Evolutionary conservation across 1,140 invertebrate species (phyloP).

Genomic region (Epicauta chinensis): DNA sequence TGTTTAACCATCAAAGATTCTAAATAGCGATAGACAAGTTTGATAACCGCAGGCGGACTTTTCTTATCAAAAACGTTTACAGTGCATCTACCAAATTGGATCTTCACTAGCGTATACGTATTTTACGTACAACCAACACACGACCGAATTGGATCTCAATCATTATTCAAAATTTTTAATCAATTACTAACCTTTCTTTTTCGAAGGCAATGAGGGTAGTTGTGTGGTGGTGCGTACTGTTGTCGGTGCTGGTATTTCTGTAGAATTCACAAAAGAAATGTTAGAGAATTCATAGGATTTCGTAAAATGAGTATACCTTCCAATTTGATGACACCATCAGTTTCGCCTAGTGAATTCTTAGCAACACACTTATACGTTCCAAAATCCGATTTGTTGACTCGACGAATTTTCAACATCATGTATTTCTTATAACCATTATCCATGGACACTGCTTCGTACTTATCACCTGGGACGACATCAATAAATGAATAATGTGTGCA

Average conservation of each 20-base stretch:
- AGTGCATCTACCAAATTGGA: too few relatives aligned
- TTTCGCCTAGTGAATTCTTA: constrained; percentile 78
- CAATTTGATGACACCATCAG: constrained; percentile 85
- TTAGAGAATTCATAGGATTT: not conserved
- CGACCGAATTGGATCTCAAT: too few relatives aligned
- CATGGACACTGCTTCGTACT: constrained; percentile 72
- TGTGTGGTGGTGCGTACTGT: constrained; percentile 35
- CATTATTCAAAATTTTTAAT: too few relatives aligned
- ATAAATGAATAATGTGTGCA: too few relatives aligned
- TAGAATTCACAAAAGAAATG: constrained; percentile 4
- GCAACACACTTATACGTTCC: constrained; percentile 89
- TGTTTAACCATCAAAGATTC: not conserved
- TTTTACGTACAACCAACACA: too few relatives aligned
- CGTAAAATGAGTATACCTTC: constrained; percentile 62
- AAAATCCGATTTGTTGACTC: constrained; percentile 71
- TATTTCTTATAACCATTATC: constrained; percentile 80
- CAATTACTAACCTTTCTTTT: constrained; percentile 37
- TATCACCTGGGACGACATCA: constrained; percentile 58
- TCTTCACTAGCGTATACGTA: too few relatives aligned
- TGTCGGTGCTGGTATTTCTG: constrained; percentile 41
- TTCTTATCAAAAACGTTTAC: too few relatives aligned
- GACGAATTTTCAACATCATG: constrained; percentile 82
- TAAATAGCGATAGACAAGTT: too few relatives aligned
- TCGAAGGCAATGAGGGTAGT: constrained; percentile 28
- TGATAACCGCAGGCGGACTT: too few relatives aligned